phyloP scores from a whole-genome alignment of 2,888 invertebrate genomes.

The Bursaphelenchus okinawaensis region DNA sequence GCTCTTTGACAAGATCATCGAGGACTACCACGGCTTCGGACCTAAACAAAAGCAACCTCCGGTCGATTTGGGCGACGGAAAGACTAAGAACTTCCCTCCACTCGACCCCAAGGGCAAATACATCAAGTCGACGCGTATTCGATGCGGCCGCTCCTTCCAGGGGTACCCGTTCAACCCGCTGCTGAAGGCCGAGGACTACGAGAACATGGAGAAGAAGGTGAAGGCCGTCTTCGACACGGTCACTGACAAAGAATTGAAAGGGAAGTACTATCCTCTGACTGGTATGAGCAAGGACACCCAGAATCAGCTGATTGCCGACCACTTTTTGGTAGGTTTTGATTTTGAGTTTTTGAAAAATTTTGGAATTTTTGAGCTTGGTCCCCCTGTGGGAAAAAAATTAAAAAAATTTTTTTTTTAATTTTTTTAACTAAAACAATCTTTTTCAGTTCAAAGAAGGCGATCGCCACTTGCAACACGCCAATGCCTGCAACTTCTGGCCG shows the following conservation, averaged over 20 bases:
- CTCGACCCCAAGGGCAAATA: constrained; percentile 70
- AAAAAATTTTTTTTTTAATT: constrained; percentile 2
- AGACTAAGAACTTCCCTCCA: constrained; percentile 73
- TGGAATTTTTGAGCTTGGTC: too few species aligned
- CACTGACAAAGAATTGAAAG: constrained; percentile 68
- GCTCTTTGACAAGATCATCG: constrained; percentile 91
- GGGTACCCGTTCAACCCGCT: constrained; percentile 96
- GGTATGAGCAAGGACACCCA: constrained; percentile 79
- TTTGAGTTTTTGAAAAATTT: too few species aligned
- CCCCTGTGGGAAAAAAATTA: too few species aligned
- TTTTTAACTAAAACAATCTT: background rate
- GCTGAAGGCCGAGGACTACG: constrained; percentile 83
- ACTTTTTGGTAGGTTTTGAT: constrained; percentile 69
- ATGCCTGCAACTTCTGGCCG: constrained; percentile 72
- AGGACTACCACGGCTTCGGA: constrained; percentile 84
- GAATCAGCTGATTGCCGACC: constrained; percentile 91
- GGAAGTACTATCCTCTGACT: constrained; percentile 52
- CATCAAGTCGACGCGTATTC: constrained; percentile 57
- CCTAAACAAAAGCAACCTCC: constrained; percentile 83
- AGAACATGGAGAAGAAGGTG: constrained; percentile 82
- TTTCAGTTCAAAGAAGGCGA: constrained; percentile 23
- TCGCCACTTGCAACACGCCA: constrained; percentile 31
- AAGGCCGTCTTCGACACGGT: constrained; percentile 50
- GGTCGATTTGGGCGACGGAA: constrained; percentile 81
- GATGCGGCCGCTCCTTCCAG: constrained; percentile 76